Evolutionary conservation across 2,888 invertebrate species (phyloP).

Genomic region (Mantis religiosa): DNA sequence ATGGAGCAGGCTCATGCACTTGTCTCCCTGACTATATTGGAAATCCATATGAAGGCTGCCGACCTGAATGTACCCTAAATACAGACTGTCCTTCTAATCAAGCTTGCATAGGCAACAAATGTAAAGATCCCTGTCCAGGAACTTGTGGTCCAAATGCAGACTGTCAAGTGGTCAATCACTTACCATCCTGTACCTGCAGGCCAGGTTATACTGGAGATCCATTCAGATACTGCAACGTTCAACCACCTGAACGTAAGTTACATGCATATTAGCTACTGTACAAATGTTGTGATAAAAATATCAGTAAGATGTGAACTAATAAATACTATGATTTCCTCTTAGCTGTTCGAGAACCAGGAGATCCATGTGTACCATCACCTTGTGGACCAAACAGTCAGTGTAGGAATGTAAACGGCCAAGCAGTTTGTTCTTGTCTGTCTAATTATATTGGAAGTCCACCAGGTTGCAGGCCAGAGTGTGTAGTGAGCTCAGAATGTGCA

Average conservation of each 20-base stretch:
- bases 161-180: constrained; percentile 71
- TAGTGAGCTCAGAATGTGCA: constrained; percentile 65
- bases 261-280: neutral
- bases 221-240: constrained; percentile 57
- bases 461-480: constrained; percentile 62
- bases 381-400: constrained; percentile 64
- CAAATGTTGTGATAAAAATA: neutral
- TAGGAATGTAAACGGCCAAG: constrained; percentile 35
- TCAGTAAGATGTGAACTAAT: neutral
- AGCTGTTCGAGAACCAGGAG: constrained; percentile 16
- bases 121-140: constrained; percentile 70
- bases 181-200: constrained; percentile 69
- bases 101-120: constrained; percentile 74
- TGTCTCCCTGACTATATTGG: constrained; percentile 68
- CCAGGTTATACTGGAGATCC: constrained; percentile 73
- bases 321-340: neutral
- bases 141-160: constrained; percentile 69
- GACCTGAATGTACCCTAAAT: constrained; percentile 45
- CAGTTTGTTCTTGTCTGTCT: constrained; percentile 47
- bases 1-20: constrained; percentile 51
- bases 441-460: constrained; percentile 42
- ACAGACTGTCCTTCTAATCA: constrained; percentile 51
- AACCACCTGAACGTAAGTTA: constrained; percentile 37
- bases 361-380: constrained; percentile 51
- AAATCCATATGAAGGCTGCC: constrained; percentile 52